Conservation (phyloP, 2,888 invertebrate species). For the Parasteatoda lunata region DNA sequence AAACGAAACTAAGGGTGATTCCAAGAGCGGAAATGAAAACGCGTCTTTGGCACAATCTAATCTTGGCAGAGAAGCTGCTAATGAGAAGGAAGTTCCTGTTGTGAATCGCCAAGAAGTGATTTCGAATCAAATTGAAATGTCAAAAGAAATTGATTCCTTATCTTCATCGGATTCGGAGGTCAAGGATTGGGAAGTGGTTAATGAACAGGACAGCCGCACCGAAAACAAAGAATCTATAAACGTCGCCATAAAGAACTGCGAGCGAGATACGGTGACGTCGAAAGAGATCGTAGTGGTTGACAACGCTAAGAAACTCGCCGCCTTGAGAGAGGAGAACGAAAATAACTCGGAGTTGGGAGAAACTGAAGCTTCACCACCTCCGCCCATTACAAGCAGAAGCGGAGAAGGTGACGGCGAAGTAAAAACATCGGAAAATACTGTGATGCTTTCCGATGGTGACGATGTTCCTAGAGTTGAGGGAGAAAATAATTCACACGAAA, state of each 20-base stretch:
- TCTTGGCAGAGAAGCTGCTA: background rate
- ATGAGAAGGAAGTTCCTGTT: background rate
- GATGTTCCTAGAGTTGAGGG: conserved; percentile 10
- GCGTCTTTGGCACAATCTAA: background rate
- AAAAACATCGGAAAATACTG: conserved; percentile 16
- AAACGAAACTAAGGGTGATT: background rate
- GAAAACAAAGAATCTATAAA: conserved; percentile 23
- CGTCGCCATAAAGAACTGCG: conserved; percentile 44
- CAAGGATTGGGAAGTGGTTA: conserved; percentile 7
- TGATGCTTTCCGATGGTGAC: conserved; percentile 55
- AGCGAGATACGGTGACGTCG: conserved; percentile 24
- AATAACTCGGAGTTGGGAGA: conserved; percentile 48
- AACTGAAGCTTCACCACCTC: conserved; percentile 23
- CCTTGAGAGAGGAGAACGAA: conserved; percentile 28
- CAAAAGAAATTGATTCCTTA: too few relatives aligned
- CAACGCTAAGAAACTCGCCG: background rate
- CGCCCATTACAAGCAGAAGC: conserved; percentile 8
- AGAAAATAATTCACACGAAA: conserved; percentile 11
- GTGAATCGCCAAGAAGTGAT: background rate
- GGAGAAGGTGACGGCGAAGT: background rate
- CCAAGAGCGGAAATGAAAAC: background rate
- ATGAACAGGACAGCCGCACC: background rate
- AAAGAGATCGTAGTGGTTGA: conserved; percentile 27
- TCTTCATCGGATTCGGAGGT: background rate
- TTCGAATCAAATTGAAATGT: too few relatives aligned